Evolutionary conservation across 2,888 invertebrate species (phyloP), one percentile per base, ranked within the genome.

Genomic region (Melipona beecheii): DNA sequence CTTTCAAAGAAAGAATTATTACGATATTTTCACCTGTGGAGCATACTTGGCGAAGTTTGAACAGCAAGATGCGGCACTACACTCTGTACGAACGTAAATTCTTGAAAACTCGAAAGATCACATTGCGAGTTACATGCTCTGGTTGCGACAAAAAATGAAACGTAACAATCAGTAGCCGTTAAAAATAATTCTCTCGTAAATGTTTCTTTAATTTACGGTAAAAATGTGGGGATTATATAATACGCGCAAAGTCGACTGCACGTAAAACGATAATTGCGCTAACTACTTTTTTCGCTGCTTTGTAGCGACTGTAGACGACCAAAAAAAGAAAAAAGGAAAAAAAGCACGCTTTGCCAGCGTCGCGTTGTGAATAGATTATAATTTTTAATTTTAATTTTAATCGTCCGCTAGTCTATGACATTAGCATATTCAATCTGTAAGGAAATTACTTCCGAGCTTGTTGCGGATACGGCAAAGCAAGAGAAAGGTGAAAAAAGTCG

Each of bases 371-470:
- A 90, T 89, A 83, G 87, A 60, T 85, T 87, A 78, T 88, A 86
- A 91, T 91, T 31, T 31, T 4, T 31, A 31, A 36, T 9, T 36
- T 86, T 31, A 64, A 91, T 92, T 92, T 91, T 90, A 90, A 91
- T 91, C 86, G 87, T 86, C 81, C 71, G 75, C 86, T 75, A 73
- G 71, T 31, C 24, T 13, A 27, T 36, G 15, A 5, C 68, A 91
- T 91, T 91, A 90, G 89, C 91, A 91, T 92, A 91, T 91, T 91
- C 89, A 91, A 88, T 90, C 87, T 87, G 83, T 77, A 81, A 84
- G 87, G 86, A 89, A 91, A 91, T 91, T 90, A 91, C 89, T 91
- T 89, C 86, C 78, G 85, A 90, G 84, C 83, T 88, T 88, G 87
- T 78, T 65, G 82, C 69, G 79, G 70, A 71, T 62, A 31, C 43